Conservation (phyloP, 2,888 invertebrate genomes). For the Sceliomorpha sp. region DNA sequence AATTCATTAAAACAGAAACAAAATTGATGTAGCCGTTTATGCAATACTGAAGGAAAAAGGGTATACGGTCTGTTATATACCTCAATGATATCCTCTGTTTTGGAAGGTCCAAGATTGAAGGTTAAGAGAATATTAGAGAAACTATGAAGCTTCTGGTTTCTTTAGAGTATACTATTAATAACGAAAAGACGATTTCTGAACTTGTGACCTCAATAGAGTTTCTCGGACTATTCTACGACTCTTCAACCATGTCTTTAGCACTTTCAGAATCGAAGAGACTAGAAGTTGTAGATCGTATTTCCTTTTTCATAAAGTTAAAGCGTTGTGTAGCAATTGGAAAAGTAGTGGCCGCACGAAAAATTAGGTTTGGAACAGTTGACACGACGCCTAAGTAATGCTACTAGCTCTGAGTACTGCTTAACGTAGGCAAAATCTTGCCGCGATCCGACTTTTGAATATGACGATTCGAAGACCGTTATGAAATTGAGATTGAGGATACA, state of each 20-base stretch:
- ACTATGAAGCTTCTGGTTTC: constrained; percentile 7
- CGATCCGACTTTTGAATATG: constrained; percentile 32
- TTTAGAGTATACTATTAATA: constrained; percentile 25
- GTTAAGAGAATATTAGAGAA: constrained; percentile 25
- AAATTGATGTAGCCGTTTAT: too few relatives aligned
- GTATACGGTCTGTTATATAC: too few relatives aligned
- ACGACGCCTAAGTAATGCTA: not conserved
- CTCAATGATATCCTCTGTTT: constrained; percentile 56
- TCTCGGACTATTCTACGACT: constrained; percentile 31
- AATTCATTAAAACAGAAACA: too few relatives aligned
- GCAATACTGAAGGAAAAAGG: too few relatives aligned
- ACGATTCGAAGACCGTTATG: not conserved
- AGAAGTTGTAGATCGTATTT: constrained; percentile 13
- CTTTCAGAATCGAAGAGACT: constrained; percentile 22
- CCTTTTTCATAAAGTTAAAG: constrained; percentile 1
- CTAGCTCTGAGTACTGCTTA: constrained; percentile 9
- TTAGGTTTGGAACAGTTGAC: constrained; percentile 3
- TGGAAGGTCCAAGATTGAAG: constrained; percentile 7
- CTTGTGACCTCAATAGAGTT: constrained; percentile 9
- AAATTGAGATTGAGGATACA: constrained; percentile 13
- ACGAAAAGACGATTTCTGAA: constrained; percentile 22
- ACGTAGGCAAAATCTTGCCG: constrained; percentile 8
- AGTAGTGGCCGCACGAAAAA: constrained; percentile 1
- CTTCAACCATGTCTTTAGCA: constrained; percentile 39
- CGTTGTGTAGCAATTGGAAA: constrained; percentile 24